Base-by-base conservation (phyloP, 2,888 invertebrate genomes). In the Caenorhabditis angaria region DNA sequence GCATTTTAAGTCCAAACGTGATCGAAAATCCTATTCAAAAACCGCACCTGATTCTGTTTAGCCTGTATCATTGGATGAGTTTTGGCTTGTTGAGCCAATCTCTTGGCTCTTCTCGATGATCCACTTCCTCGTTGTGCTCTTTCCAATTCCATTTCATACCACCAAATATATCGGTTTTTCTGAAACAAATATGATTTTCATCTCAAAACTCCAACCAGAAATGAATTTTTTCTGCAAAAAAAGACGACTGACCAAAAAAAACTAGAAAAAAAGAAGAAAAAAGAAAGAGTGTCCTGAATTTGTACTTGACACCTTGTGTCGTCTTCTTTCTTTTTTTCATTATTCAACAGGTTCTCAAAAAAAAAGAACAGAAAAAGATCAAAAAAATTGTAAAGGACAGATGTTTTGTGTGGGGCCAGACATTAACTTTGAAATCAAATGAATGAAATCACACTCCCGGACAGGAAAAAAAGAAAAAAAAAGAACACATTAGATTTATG, bases 41-140 rank as follows among this genome's bases (percentile, higher is more conserved):
- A 1, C 0, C 28, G 58, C 35, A 82, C 84, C 76, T 84, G 84
- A 70, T 84, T 84, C 61, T 84, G 84, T 73, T 83, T 84, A 20
- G 84, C 84, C 57, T 80, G 80, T 60, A 84, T 81, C 29, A 82
- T 81, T 10, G 82, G 83, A 74, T 78, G 80, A 14, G 80, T 78
- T 53, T 76, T 73, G 32, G 70, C 57, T 28, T 76, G 71, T 28
- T 70, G 64, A 24, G 76, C 64, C 14, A 71, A 60, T 35, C 75
- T 57, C 55, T 79, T 77, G 22, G 70, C 70, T 8, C 73, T 63
- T 32, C 69, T 57, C 27, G 71, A 62, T 58, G 47, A 60, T n/a
- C 59, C 58, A 48, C 58, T 63, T 63, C 63, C 50, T 48, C 61
- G 47, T 28, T 65, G 60, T 48, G 47, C 35, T 27, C 61, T 55